These are phyloP conservation scores for human DNA, from an alignment of 2,113 vertebrate species.

Conservation along the genomic window GRCh38 chr4:32622501-32623000, in stretches of 20 bases:
- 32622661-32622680: not conserved
- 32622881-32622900: not conserved
- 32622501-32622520: not conserved
- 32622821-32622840: not conserved
- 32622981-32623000: not conserved
- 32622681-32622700: not conserved
- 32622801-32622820: not conserved
- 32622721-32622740: not conserved
- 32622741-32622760: not conserved
- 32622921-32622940: not conserved
- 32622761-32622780: not conserved
- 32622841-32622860: not conserved
- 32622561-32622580: not conserved
- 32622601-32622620: not conserved
- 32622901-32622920: not conserved
- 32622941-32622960: rapidly evolving
- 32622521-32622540: not conserved
- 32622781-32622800: not conserved
- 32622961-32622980: not conserved
- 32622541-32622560: not conserved
- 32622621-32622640: not conserved
- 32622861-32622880: not conserved
- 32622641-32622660: not conserved
- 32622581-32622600: not conserved
- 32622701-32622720: not conserved